phyloP scores from a whole-genome alignment of 2,113 vertebrate genomes.

The Dasyornis broadbenti region DNA sequence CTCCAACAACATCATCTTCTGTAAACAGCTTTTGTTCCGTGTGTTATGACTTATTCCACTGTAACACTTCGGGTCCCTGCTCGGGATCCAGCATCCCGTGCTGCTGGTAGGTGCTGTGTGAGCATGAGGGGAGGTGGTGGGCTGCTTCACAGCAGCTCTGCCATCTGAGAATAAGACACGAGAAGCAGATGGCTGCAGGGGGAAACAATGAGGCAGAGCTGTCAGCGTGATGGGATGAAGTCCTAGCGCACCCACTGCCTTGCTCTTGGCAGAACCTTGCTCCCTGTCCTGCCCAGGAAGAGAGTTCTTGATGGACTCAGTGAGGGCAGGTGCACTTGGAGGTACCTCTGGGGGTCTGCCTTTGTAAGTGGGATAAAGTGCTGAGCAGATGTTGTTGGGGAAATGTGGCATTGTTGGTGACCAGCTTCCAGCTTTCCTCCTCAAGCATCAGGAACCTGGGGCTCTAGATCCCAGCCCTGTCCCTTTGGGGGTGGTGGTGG shows the following conservation, averaged over 20 bases:
- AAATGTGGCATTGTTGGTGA: not conserved
- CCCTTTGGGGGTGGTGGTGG: not conserved
- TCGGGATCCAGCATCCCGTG: not conserved
- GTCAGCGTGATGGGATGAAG: not conserved
- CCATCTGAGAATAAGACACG: not conserved
- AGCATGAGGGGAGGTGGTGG: not conserved
- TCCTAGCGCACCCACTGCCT: not conserved
- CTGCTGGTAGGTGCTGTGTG: constrained; percentile 15
- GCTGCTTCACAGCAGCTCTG: constrained; percentile 27
- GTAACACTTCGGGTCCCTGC: not conserved
- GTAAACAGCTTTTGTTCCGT: not conserved
- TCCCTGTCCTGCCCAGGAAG: not conserved
- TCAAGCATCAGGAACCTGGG: not conserved
- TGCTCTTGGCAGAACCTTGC: not conserved
- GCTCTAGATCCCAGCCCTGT: not conserved
- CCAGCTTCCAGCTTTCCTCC: not conserved
- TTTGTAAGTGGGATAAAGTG: not conserved
- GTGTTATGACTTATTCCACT: not conserved
- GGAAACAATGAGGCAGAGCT: constrained; percentile 50
- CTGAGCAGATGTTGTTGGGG: not conserved
- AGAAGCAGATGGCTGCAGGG: constrained; percentile 41
- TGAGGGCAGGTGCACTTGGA: not conserved
- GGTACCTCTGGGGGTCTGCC: not conserved
- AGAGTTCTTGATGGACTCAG: not conserved
- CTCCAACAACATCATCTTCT: not conserved